Base-by-base conservation (phyloP, 2,888 invertebrate genomes). In the Pemphredon lugubris region DNA sequence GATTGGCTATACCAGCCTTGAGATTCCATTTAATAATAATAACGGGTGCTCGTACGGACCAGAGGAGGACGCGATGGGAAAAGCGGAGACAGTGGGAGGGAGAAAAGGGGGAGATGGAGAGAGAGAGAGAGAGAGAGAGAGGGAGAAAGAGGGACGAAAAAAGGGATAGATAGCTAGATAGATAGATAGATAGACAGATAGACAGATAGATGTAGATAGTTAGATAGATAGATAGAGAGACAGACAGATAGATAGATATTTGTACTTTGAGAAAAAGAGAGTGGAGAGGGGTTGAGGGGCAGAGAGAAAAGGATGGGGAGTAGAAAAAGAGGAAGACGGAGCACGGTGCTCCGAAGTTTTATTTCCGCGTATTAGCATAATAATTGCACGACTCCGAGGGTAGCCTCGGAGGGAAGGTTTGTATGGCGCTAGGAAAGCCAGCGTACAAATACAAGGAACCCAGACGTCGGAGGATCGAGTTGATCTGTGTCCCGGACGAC, bases 21-120 rank as follows among this genome's bases (percentile, higher is more conserved):
- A 82, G 83, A 80, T 84, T 87, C 84, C 83, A 87, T 85, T 86
- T 85, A 84, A 86, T 83, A 84, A 85, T 83, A 83, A 86, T 83
- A 84, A 67, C 79, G 79, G 67, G 57, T 63, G 26, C 57, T 47
- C 50, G 59, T 61, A 53, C 40, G 55, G 57, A 50, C 30, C 13
- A 50, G 30, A 37, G 54, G 7, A 39, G 13, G 21, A 11, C 4
- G 37, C 13, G 11, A 11, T 13, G 45, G 14, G 34, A 16, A 48
- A 32, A 40, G 14, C 11, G 48, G 16, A 23, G 26, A 50, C n/a
- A 30, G 30, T 11, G 30, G 4, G 4, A 34, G 18, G n/a, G 39
- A 23, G 9, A 6, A 6, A 50, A 14, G 18, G 16, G 13, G 21
- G 6, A 58, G 58, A 47, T 6, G 34, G 21, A 63, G 21, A 48